Base-by-base conservation (phyloP, 2,888 invertebrate species). In the Heliconius aoede region DNA sequence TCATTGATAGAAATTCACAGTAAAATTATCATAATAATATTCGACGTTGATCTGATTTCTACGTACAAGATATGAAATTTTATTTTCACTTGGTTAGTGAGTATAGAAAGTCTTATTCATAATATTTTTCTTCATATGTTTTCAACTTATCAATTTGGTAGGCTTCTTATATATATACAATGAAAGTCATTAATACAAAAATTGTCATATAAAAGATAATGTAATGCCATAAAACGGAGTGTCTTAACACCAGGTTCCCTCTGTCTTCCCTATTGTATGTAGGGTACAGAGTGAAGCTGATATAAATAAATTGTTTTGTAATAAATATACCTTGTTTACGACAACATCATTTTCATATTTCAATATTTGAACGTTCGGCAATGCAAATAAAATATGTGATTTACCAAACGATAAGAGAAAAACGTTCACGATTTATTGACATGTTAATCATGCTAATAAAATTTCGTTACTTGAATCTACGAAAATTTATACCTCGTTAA, bases 21-120 rank as follows among this genome's bases (percentile, higher is more conserved):
- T 72, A 72, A 40, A 74, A 74, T 77, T 77, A 77, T 72, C 65
- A 77, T 74, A 77, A 74, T 72, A 69, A 69, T 69, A 73, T 51
- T 64, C 40, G 26, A 60, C 15, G 24, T 55, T 76, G 67, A 76
- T 67, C 46, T 55, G 61, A 69, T 68, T 68, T 64, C 55, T 55
- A 74, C 36, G 40, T 67, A 74, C 15, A 36, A 72, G 72, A 61
- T 72, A 26, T 36, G 32, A 71, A 55, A 26, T 24, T 71, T 68
- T 68, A 51, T 68, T 28, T 69, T 69, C 55, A 55, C 30, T 69
- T 55, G 55, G 51, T 24, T 32, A 32, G 68, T 46, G 55, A 55
- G 51, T 40, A 40, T 2, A 18, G 7, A 69, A 51, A 26, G 46
- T 69, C 68, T 69, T 69, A 30, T 69, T 55, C 30, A n/a, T 55